Base-by-base conservation (phyloP, 2,888 invertebrate genomes). In the Pinctada fucata region DNA sequence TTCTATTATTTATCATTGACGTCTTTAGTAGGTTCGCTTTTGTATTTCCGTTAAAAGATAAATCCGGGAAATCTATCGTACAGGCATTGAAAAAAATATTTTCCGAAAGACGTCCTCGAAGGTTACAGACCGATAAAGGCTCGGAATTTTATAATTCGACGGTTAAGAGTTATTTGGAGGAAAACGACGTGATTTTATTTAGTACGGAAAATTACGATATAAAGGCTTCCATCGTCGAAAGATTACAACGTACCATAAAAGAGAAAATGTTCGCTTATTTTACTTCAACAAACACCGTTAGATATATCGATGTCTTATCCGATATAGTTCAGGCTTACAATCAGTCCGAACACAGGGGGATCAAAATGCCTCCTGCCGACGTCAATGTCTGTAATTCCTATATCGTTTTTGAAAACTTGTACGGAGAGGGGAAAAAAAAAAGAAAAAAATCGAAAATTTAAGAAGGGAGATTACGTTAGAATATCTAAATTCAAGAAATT, bases 141-240 rank as follows among this genome's bases (percentile, higher is more conserved):
- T 83, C 31, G 13, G 86, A 88, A 66, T 88, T 88, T 79, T 64
- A 65, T 8, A 88, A 88, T 13, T 6, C 58, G 8, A 58, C 13
- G 8, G 72, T 83, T 70, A 75, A 76, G 31, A 16, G 48, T 65
- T 13, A 52, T 13, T 58, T 58, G 13, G 76, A 84, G 45, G 81
- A 85, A 3, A 58, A 58, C 6, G 1, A 58, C 58, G 73, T 85
- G 1, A 47, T 83, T 45, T 88, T 84, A 82, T 87, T 88, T 65
- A 84, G 84, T 1, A 86, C 88, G 0, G 78, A 88, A 79, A 84
- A 82, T 2, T 67, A 67, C 10, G 87, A 88, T 65, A 85, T 86
- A 3, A 91, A 92, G 82, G 88, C 88, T 2, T 79, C 84, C 0
- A 79, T 91, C 3, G 84, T 88, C 3, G 91, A 92, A 82, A 72